A percentile compares a stretch with the other conserved stretches of the same genome.
These are phyloP conservation scores for Diceros bicornis DNA, from an alignment of 2,797 vertebrate genomes.

Conservation along the genomic window DNA sequence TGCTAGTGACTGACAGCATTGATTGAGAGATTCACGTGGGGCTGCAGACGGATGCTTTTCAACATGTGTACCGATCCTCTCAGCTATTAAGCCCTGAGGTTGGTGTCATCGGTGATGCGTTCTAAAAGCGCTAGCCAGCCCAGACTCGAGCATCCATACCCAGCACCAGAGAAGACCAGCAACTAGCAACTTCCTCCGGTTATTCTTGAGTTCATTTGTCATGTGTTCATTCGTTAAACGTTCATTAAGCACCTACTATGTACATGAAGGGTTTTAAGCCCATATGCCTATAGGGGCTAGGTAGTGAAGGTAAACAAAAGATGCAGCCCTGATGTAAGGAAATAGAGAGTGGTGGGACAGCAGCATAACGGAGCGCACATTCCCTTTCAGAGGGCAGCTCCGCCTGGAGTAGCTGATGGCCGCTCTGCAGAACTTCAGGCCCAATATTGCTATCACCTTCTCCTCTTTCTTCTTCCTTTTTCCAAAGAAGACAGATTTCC, in stretches of 20 bases:
- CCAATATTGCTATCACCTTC: neutral
- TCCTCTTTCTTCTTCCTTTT: neutral
- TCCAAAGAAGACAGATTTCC: neutral
- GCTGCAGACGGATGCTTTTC: neutral
- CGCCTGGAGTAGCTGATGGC: no score
- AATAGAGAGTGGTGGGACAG: neutral
- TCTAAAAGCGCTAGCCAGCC: neutral
- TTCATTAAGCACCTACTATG: neutral
- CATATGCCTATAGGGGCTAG: neutral
- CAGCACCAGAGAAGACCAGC: neutral
- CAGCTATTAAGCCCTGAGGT: neutral
- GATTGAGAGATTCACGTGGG: neutral
- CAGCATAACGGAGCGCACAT: neutral
- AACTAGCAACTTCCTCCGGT: neutral
- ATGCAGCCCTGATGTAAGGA: neutral
- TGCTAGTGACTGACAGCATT: neutral
- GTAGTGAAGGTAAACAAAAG: neutral
- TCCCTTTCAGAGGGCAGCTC: neutral
- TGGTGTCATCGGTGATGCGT: neutral
- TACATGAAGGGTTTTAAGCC: neutral
- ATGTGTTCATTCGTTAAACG: neutral
- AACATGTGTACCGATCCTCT: neutral
- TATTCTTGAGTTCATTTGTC: no score
- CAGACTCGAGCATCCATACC: neutral
- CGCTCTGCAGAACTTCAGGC: neutral